Evolutionary conservation across 2,888 invertebrate genomes (phyloP), one percentile per base, ranked within the genome.

Genomic region (Coleophora flavipennella): DNA sequence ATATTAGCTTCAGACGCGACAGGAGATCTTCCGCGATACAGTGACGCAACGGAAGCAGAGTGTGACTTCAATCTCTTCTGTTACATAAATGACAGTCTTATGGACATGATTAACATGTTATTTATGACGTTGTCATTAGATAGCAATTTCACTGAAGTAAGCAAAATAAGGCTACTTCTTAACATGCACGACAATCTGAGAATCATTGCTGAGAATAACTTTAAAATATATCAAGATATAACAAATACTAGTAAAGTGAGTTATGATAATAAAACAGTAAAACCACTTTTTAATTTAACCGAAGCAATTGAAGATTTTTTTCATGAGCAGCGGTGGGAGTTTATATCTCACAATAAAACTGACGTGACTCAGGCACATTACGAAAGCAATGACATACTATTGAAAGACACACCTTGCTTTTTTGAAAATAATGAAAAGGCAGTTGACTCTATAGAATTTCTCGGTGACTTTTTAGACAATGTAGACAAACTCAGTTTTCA

Each of bases 161-260:
- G 43, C 1, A 53, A 58, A 46, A 42, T 48, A 27, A 46, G 53
- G 38, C 39, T 44, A 3, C 43, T 67, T 12, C 36, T 62, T 27
- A 44, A 42, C 20, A 59, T 65, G 51, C 59, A 64, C 43, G 49
- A 48, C 32, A 49, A 60, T 39, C 50, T 66, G 27, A 54, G 49
- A 14, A 51, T 44, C 12, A 48, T 61, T 32, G 50, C 57, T 0
- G 52, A 53, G 33, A 55, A 50, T 29, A 55, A 57, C 35, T 53
- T 45, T 42, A 46, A 53, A 39, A 33, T 43, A 2, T 59, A 51
- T 39, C 41, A 48, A 33, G 43, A 51, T 31, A 38, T 59, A 1
- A 41, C 26, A 46, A 54, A 55, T 11, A 33, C 39, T 34, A 50
- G 39, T 13, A 38, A 31, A 36, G 4, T 29, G n/a, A n/a, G 41